phyloP scores from a whole-genome alignment of 2,888 invertebrate species.

The Acanthoscelides obtectus region DNA sequence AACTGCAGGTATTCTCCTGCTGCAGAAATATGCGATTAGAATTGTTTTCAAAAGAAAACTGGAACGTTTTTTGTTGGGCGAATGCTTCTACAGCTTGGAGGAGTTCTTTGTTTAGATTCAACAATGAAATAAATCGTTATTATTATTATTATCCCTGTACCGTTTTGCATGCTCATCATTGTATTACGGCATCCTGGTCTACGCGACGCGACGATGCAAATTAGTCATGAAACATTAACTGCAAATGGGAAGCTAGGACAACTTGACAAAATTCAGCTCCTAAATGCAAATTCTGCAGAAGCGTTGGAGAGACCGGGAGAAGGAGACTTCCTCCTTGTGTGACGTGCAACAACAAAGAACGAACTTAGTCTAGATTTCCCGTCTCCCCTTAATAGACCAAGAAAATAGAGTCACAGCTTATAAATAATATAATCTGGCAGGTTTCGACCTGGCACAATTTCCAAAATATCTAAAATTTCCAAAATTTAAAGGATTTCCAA shows the following conservation, averaged over 20 bases:
- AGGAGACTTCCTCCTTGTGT: too few species aligned
- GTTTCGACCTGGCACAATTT: too few species aligned
- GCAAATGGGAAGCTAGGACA: neutral
- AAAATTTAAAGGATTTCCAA: too few species aligned
- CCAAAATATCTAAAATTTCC: too few species aligned
- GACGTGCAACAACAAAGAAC: neutral
- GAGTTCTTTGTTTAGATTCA: too few species aligned
- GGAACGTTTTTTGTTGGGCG: too few species aligned
- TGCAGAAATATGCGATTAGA: too few species aligned
- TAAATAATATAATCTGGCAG: too few species aligned
- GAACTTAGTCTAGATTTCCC: neutral
- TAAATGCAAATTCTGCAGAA: neutral
- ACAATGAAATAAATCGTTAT: too few species aligned
- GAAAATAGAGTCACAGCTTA: conserved; percentile 2
- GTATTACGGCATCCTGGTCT: neutral
- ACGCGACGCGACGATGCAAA: neutral
- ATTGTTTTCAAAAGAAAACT: too few species aligned
- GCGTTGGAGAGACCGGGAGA: neutral
- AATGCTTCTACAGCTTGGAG: too few species aligned
- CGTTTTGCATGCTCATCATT: neutral
- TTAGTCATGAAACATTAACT: neutral
- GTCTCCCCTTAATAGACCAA: conserved; percentile 15
- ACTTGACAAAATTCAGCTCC: neutral
- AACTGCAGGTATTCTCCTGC: too few species aligned
- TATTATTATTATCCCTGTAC: neutral